phyloP scores from a whole-genome alignment of 2,888 invertebrate species.

The Troides helena region DNA sequence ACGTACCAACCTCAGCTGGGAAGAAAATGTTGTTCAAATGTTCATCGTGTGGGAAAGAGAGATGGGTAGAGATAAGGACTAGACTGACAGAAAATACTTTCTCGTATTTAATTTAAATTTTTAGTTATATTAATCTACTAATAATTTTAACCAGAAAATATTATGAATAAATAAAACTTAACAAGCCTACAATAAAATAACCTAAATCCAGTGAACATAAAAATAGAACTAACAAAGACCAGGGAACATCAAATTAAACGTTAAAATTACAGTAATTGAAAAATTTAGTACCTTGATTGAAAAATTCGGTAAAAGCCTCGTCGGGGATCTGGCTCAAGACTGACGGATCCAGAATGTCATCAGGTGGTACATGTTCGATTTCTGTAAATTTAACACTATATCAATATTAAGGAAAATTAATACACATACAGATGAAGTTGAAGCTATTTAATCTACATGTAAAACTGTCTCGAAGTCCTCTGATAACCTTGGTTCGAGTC shows the following conservation, averaged over 20 bases:
- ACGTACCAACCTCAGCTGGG: conserved; percentile 5
- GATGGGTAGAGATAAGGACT: too few species aligned
- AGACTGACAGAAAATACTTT: too few species aligned
- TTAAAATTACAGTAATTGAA: background rate
- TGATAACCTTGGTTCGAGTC: too few species aligned
- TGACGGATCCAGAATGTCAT: conserved; percentile 80
- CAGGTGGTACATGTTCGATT: conserved; percentile 82
- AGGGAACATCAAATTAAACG: background rate
- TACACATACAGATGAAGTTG: background rate
- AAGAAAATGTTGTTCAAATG: background rate
- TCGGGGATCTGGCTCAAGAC: conserved; percentile 75
- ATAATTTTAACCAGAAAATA: too few species aligned
- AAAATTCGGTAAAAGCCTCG: conserved; percentile 80
- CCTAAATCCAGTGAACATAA: background rate
- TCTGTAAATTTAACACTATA: conserved; percentile 51
- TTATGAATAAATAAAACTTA: background rate
- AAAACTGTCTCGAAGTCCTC: too few species aligned
- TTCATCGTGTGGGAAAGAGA: too few species aligned
- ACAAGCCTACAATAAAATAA: background rate
- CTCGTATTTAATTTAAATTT: too few species aligned
- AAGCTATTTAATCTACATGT: too few species aligned
- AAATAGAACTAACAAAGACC: background rate
- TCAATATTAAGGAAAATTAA: background rate
- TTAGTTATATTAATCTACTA: too few species aligned
- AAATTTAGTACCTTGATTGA: conserved; percentile 78